Base-by-base conservation (phyloP, 2,888 invertebrate genomes). In the Drosophila prostipennis region DNA sequence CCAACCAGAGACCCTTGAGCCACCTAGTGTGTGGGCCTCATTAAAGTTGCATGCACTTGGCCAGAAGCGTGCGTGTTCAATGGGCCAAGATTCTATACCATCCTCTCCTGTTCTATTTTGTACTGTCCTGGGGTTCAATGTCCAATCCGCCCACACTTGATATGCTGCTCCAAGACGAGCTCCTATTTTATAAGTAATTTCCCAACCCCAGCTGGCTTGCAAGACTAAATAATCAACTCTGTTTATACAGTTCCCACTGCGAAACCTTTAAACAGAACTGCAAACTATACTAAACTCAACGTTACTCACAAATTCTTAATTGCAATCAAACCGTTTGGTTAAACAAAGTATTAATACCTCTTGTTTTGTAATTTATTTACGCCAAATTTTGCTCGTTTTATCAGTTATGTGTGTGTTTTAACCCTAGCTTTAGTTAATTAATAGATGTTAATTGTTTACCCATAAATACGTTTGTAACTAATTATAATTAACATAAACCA, bases 41-140 rank as follows among this genome's bases (percentile, higher is more conserved):
- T 70, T 70, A 59, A 70, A 59, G 69, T 70, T 58, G 72, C 46
- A 51, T 29, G 52, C 45, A 69, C 69, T 75, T 70, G 69, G 72
- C 49, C 45, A 26, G 40, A 52, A 32, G 40, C 52, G 80, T 63
- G 69, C 87, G 89, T 88, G 87, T 78, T 88, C 82, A 88, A 88
- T 88, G 77, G 89, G 79, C 87, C 80, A 26, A 61, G 76, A 77
- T 69, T 32, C 68, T 55, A 51, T 23, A 3, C 23, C 4, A 23
- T 23, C 4, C 19, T 19, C 19, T 34, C 19, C 68, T 54, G 45
- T 29, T 51, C 39, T 3, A 10, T 34, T 34, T 65, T 54, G 51
- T 29, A 53, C 39, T 11, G 11, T 34, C 1, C 34, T n/a, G 34
- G 63, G 68, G 87, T 84, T 80, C 87, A 81, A 80, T 80, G 85